A percentile compares a stretch with the other conserved stretches of the same genome.
These are phyloP conservation scores for Lepus timidus DNA, from an alignment of 2,113 vertebrate genomes.

Conservation along the genomic window DNA sequence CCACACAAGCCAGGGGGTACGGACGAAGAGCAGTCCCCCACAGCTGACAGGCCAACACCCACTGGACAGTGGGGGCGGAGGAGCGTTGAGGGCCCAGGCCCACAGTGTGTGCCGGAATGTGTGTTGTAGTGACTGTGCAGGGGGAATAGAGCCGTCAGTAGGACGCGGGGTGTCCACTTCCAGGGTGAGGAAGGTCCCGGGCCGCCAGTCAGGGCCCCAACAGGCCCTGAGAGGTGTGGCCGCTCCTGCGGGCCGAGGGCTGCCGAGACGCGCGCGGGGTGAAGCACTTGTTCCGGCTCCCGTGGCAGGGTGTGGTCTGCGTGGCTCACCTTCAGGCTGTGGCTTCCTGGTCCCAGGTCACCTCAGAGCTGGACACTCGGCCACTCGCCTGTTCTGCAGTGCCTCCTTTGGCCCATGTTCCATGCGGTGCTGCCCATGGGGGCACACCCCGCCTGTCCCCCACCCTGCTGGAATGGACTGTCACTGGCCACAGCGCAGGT, in stretches of 20 bases:
- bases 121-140: slow-evolving; percentile 70
- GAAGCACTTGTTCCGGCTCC: not conserved
- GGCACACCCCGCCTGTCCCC: too few species aligned
- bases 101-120: not conserved
- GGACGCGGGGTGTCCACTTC: slow-evolving; percentile 16
- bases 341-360: not conserved
- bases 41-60: too few species aligned
- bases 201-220: not conserved
- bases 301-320: not conserved
- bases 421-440: too few species aligned
- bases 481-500: too few species aligned
- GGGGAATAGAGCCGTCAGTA: slow-evolving; percentile 44
- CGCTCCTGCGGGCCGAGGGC: not conserved
- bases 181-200: slow-evolving; percentile 62
- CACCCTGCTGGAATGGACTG: too few species aligned
- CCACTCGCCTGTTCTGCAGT: too few species aligned
- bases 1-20: too few species aligned
- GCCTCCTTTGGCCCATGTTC: too few species aligned
- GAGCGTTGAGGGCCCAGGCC: too few species aligned
- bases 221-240: not conserved
- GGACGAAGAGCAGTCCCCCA: too few species aligned
- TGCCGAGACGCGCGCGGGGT: slow-evolving; percentile 47
- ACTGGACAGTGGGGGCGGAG: too few species aligned
- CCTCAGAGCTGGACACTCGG: not conserved
- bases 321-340: not conserved